Evolutionary conservation across 2,888 invertebrate species (phyloP).

Genomic region (Torymus texanus): DNA sequence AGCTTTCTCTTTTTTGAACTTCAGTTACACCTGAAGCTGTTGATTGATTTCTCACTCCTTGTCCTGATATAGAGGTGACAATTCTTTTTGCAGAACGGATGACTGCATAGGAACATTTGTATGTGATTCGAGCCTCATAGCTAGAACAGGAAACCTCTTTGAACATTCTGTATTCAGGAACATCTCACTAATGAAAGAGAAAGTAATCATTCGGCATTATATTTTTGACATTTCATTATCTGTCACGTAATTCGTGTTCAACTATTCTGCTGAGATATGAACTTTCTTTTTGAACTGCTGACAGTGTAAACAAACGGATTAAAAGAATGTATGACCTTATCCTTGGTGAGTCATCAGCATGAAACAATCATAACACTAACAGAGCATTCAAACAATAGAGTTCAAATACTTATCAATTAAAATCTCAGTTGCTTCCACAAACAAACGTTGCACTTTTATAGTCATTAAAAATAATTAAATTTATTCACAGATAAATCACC

Average conservation of each 20-base stretch:
- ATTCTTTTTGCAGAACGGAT: slow-evolving; percentile 53
- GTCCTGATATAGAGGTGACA: slow-evolving; percentile 50
- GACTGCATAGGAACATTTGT: slow-evolving; percentile 55
- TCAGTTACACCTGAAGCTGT: slow-evolving; percentile 16
- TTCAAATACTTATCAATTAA: background rate
- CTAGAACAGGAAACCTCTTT: slow-evolving; percentile 35
- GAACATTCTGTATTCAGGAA: slow-evolving; percentile 6
- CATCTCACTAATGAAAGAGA: background rate
- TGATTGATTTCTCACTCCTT: slow-evolving; percentile 46
- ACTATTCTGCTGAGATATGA: slow-evolving; percentile 5
- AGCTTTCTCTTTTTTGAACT: slow-evolving; percentile 40
- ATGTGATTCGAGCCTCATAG: slow-evolving; percentile 54
- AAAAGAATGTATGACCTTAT: slow-evolving; percentile 13
- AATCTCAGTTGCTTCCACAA: background rate
- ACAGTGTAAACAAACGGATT: slow-evolving; percentile 39
- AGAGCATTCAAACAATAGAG: background rate
- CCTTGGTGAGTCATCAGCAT: slow-evolving; percentile 38
- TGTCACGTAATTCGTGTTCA: slow-evolving; percentile 1
- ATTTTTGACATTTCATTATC: slow-evolving; percentile 14
- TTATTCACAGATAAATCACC: background rate
- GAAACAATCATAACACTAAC: slow-evolving; percentile 2
- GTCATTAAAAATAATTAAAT: background rate
- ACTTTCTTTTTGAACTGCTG: slow-evolving; percentile 11
- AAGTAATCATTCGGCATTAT: background rate
- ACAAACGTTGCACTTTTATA: slow-evolving; percentile 5